Evolutionary conservation across 2,113 vertebrate species (phyloP).

Genomic region (Cavia aperea): DNA sequence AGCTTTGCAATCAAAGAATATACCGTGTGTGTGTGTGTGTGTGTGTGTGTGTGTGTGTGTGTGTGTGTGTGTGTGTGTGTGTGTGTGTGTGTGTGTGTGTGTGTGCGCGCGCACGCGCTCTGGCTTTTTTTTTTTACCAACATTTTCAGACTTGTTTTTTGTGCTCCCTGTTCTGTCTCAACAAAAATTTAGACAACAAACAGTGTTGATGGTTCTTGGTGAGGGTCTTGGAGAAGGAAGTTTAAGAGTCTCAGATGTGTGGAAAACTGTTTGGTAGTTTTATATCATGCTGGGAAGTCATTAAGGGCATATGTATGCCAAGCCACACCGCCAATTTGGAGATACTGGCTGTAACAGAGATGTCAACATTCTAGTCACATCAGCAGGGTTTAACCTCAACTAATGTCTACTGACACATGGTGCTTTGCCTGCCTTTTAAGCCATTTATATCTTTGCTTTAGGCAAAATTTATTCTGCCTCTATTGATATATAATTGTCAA

Average conservation of each 20-base stretch:
- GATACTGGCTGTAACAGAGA: constrained; percentile 48
- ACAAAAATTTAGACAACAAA: constrained; percentile 34
- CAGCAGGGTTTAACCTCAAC: constrained; percentile 46
- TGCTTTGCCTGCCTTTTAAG: constrained; percentile 40
- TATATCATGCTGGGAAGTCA: background rate
- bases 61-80: background rate
- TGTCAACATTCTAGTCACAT: constrained; percentile 59
- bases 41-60: background rate
- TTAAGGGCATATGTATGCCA: constrained; percentile 54
- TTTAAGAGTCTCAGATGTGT: background rate
- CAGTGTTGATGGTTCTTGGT: background rate
- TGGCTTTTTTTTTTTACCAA: background rate
- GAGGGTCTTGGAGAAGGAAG: background rate
- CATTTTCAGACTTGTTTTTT: constrained; percentile 20
- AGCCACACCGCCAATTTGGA: constrained; percentile 44
- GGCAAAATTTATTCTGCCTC: constrained; percentile 36
- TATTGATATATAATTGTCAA: constrained; percentile 41
- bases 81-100: background rate
- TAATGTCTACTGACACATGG: constrained; percentile 47
- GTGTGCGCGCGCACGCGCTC: no score
- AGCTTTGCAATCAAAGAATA: background rate
- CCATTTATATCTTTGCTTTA: constrained; percentile 50
- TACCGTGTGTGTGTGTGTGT: background rate
- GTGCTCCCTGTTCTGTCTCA: background rate
- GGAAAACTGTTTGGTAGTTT: background rate